Evolutionary conservation across 2,113 vertebrate species (phyloP).

Genomic region (Vimba vimba): DNA sequence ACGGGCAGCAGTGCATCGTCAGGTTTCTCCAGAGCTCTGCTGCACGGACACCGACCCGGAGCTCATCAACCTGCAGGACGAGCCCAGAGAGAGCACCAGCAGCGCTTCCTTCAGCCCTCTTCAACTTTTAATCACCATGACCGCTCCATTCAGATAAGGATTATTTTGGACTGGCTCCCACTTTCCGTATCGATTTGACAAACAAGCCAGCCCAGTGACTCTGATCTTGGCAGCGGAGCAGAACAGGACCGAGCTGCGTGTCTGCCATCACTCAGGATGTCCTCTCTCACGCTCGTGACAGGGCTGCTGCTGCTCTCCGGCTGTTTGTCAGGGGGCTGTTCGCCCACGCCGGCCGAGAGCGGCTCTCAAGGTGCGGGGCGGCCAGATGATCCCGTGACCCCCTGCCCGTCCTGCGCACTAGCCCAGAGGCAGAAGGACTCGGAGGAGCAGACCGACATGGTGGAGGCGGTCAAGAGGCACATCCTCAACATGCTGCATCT

Average conservation of each 20-base stretch:
- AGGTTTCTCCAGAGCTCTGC: slow-evolving; percentile 59
- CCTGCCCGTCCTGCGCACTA: slow-evolving; percentile 87
- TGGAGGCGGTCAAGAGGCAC: slow-evolving; percentile 97
- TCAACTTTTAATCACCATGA: slow-evolving; percentile 45
- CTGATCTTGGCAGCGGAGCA: slow-evolving; percentile 28
- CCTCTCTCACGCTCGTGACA: slow-evolving; percentile 74
- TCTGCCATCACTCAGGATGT: slow-evolving; percentile 47
- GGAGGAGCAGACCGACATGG: slow-evolving; percentile 84
- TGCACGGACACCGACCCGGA: neutral
- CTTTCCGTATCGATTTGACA: slow-evolving; percentile 18
- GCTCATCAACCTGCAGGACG: slow-evolving; percentile 34
- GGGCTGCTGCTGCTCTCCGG: slow-evolving; percentile 80
- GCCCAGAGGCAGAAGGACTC: slow-evolving; percentile 82
- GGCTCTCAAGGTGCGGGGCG: neutral
- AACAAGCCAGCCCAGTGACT: slow-evolving; percentile 14
- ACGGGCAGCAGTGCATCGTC: slow-evolving; percentile 55
- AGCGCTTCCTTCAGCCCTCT: slow-evolving; percentile 8
- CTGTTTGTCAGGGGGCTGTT: slow-evolving; percentile 79
- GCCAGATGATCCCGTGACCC: slow-evolving; percentile 70
- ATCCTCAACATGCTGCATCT: slow-evolving; percentile 97
- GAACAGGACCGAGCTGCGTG: slow-evolving; percentile 23
- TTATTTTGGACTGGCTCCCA: slow-evolving; percentile 46
- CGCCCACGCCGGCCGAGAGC: slow-evolving; percentile 67
- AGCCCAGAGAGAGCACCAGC: slow-evolving; percentile 10
- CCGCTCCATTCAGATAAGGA: slow-evolving; percentile 54